Conservation (phyloP, 2,888 invertebrate genomes). For the Cosmopolites sordidus region DNA sequence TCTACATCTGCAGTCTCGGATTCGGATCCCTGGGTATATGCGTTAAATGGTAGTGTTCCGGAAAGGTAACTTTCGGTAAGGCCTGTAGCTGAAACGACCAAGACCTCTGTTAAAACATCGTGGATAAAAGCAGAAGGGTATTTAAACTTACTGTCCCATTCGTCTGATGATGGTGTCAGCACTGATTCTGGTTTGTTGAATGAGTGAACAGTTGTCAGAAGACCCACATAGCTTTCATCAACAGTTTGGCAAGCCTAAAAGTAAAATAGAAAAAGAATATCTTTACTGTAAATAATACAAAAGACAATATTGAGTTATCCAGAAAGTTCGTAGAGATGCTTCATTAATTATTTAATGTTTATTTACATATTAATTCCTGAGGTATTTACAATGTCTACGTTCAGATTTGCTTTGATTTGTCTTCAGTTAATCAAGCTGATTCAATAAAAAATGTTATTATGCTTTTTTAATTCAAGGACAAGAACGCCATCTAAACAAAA, state of each 20-base stretch:
- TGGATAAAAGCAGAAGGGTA: neutral
- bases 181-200: neutral
- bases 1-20: neutral
- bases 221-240: neutral
- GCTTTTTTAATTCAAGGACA: no score
- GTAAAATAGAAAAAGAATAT: neutral
- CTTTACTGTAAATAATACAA: neutral
- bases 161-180: neutral
- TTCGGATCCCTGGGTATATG: no score
- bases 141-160: neutral
- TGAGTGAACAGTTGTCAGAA: neutral
- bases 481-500: no score
- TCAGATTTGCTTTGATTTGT: no score
- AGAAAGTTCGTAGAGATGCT: no score
- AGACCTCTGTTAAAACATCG: neutral
- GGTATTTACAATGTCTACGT: no score
- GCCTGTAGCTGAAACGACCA: neutral
- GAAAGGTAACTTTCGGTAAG: neutral
- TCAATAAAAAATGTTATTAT: no score
- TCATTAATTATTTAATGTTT: no score
- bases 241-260: conserved; percentile 9
- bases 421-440: no score
- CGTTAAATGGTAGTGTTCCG: neutral
- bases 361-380: no score
- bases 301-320: neutral